These are phyloP conservation scores for Pangasius mekongensis DNA, from an alignment of 2,797 vertebrate genomes.

Conservation along the genomic window DNA sequence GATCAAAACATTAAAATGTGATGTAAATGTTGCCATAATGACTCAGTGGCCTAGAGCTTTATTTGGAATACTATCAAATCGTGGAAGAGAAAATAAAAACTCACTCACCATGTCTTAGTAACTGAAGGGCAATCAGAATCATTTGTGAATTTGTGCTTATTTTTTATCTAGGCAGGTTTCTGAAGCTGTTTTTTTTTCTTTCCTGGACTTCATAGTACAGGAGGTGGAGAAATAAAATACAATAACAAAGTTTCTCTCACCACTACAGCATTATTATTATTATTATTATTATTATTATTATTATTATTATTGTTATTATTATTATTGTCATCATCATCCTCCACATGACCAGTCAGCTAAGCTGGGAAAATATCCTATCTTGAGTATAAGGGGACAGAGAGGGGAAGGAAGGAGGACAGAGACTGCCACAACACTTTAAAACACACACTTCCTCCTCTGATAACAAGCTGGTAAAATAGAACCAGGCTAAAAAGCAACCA, in stretches of 20 bases:
- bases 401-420: not conserved
- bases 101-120: not conserved
- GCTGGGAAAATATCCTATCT: not conserved
- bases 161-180: not conserved
- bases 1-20: not conserved
- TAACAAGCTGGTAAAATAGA: slow-evolving; percentile 21
- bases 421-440: slow-evolving; percentile 36
- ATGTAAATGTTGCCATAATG: not conserved
- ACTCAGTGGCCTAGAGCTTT: not conserved
- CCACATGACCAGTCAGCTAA: not conserved
- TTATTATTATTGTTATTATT: not conserved
- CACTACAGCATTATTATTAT: not conserved
- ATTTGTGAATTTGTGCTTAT: not conserved
- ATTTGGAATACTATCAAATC: not conserved
- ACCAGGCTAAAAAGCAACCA: slow-evolving; percentile 19
- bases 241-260: not conserved
- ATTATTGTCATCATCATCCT: not conserved
- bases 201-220: not conserved
- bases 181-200: not conserved
- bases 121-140: not conserved
- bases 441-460: slow-evolving; percentile 13
- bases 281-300: not conserved
- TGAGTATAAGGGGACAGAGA: not conserved
- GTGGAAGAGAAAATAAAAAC: not conserved
- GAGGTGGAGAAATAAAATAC: not conserved